Conservation (phyloP, 2,888 invertebrate genomes). For the Eupithecia pulchellata region DNA sequence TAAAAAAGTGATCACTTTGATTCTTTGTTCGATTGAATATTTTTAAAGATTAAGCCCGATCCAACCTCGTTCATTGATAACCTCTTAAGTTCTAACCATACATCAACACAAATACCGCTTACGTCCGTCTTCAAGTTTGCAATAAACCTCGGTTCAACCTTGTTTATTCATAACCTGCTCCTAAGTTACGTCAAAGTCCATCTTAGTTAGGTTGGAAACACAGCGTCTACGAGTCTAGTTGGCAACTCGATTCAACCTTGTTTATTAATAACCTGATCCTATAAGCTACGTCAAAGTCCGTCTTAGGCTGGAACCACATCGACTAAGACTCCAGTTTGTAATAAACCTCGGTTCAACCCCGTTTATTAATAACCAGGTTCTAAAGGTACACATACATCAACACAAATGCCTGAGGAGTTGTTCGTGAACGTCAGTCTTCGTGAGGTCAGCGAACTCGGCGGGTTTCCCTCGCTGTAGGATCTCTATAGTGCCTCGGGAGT, state of each 20-base stretch:
- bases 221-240: no score
- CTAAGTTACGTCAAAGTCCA: no score
- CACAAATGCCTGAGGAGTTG: constrained; percentile 72
- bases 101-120: constrained; percentile 67
- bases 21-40: no score
- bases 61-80: not conserved
- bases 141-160: no score
- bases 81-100: constrained; percentile 43
- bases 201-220: no score
- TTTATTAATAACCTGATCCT: no score
- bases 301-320: constrained; percentile 57
- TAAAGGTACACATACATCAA: constrained; percentile 49
- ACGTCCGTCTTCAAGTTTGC: no score
- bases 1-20: no score
- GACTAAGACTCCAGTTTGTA: not conserved
- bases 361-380: not conserved
- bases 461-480: constrained; percentile 74
- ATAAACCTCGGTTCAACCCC: not conserved
- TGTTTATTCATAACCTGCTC: no score
- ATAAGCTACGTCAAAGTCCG: constrained; percentile 69
- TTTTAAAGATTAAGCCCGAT: not conserved
- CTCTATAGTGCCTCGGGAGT: constrained; percentile 73
- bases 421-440: constrained; percentile 69
- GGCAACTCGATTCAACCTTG: no score
- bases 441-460: constrained; percentile 71